phyloP scores from a whole-genome alignment of 2,888 invertebrate species.

The Panzeria rudis region DNA sequence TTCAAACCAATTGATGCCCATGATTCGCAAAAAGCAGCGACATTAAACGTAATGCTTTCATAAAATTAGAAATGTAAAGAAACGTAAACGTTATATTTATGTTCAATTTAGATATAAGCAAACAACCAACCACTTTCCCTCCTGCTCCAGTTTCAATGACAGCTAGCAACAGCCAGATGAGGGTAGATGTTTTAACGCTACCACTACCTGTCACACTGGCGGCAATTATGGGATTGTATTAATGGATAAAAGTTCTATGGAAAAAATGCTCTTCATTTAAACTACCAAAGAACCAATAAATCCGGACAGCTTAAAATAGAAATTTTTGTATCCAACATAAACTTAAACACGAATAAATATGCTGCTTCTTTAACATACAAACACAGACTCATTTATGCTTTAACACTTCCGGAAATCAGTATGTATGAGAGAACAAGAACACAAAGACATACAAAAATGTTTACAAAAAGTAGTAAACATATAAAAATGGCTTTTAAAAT shows the following conservation, averaged over 20 bases:
- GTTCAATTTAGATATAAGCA: constrained; percentile 19
- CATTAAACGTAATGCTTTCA: constrained; percentile 28
- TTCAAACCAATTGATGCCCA: constrained; percentile 21
- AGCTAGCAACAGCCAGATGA: not conserved
- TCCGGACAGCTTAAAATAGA: not conserved
- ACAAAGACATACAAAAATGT: not conserved
- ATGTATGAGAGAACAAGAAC: not conserved
- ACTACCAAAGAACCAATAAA: constrained; percentile 2
- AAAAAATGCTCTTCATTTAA: constrained; percentile 16
- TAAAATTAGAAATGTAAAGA: constrained; percentile 14
- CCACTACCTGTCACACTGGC: constrained; percentile 25
- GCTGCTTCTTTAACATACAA: not conserved
- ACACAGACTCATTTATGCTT: constrained; percentile 45
- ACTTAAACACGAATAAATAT: not conserved
- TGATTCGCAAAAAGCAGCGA: constrained; percentile 16
- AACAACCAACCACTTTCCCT: not conserved
- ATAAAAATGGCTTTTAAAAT: constrained; percentile 61
- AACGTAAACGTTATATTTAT: constrained; percentile 20
- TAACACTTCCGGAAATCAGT: constrained; percentile 66
- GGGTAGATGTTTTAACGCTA: constrained; percentile 7
- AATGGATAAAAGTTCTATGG: not conserved
- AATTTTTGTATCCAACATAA: not conserved
- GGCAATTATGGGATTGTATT: constrained; percentile 46
- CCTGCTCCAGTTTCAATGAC: not conserved
- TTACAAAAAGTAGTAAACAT: constrained; percentile 21